Base-by-base conservation (phyloP, 1,140 invertebrate species). In the Drosophila ananassae region DNA sequence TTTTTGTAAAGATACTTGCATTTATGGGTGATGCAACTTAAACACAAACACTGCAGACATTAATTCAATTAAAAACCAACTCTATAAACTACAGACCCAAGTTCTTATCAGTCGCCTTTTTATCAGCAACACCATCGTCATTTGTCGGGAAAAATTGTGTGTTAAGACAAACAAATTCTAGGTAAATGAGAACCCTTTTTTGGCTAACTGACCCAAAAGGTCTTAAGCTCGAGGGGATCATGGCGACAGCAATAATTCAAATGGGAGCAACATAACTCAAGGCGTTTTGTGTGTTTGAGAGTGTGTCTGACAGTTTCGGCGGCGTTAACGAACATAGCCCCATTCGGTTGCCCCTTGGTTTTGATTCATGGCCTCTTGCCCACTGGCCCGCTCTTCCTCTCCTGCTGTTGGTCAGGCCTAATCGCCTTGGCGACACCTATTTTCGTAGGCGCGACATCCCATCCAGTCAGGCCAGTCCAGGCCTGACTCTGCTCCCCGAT, bases 391-490 rank as follows among this genome's bases (percentile, higher is more conserved):
- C 39, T 53, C 47, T 54, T 54, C 21, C 32, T 51, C 41, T 37
- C 12, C 51, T 9, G 30, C 30, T 39, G 13, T 48, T 56, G 51
- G 51, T 64, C 55, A 44, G 51, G 81, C 67, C 66, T 87, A 87
- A 87, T 87, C 82, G 82, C 83, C 82, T 72, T 76, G 82, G 82
- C 82, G 82, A 89, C 82, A 87, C 82, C 83, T 87, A 72, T 72
- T 85, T 74, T 87, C 82, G 78, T 87, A 87, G 82, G 82, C 82
- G 78, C 82, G 71, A 67, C 72, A 73, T 67, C 58, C 63, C 25
- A 28, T 28, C 25, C 25, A 28, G 25, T 28, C 25, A 6, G 25
- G 50, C 61, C 41, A 56, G 58, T 62, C 24, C 24, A n/a, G 9
- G 37, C 47, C 47, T 17, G 17, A 25, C 32, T 55, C 21, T 3